Percentiles rank a stretch among this genome's conserved stretches.
Conservation (phyloP, 53 echinoderm and acorn worm genomes). For the Temnopleurus reevesii region DNA sequence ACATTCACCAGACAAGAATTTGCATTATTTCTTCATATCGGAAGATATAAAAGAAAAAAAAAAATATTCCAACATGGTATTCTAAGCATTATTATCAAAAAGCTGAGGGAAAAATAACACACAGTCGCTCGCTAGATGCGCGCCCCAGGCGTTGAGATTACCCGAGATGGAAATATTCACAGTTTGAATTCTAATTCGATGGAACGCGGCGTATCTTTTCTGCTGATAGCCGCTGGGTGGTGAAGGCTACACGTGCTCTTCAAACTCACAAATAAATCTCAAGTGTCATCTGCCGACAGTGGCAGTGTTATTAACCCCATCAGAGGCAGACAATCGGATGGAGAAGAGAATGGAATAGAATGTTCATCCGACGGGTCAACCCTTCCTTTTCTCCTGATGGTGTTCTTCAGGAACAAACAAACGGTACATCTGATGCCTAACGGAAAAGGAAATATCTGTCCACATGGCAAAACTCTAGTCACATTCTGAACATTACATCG, state of each 20-base stretch:
- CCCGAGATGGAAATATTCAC: conserved; percentile 35
- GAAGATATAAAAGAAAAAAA: no score
- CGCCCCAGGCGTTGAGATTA: conserved; percentile 40
- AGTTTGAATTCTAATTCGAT: conserved; percentile 27
- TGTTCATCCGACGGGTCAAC: background rate
- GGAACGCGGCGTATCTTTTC: conserved; percentile 35
- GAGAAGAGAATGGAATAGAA: background rate
- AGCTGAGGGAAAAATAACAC: conserved; percentile 8
- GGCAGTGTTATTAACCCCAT: conserved; percentile 20
- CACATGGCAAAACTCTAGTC: no score
- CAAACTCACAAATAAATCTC: conserved; percentile 32
- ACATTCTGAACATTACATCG: no score
- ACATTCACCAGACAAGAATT: no score
- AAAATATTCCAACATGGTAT: no score
- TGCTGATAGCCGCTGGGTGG: background rate
- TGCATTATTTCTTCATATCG: no score
- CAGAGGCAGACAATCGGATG: background rate
- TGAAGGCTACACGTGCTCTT: conserved; percentile 30
- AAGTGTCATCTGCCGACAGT: conserved; percentile 21
- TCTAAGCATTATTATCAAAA: background rate
- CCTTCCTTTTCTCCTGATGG: background rate
- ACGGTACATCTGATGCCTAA: no score
- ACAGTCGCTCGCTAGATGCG: conserved; percentile 17
- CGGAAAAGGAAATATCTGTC: no score
- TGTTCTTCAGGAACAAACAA: no score